Conservation (phyloP, 2,888 invertebrate genomes). For the Callyntrura guangdongensis region DNA sequence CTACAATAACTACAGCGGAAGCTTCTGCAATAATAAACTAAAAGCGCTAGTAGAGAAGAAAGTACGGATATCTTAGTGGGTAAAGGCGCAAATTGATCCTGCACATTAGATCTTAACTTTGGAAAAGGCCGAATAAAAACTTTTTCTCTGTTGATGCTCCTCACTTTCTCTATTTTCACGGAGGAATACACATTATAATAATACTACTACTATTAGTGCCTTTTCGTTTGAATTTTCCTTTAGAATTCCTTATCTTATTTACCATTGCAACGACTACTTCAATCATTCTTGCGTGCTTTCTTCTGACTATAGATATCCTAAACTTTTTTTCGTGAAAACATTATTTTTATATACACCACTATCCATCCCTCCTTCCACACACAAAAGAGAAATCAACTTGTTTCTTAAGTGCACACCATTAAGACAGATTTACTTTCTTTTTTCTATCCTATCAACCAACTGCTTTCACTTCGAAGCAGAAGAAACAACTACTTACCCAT, state of each 20-base stretch:
- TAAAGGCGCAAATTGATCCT: constrained; percentile 80
- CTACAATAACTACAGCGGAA: constrained; percentile 40
- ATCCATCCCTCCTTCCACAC: constrained; percentile 19
- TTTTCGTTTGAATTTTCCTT: constrained; percentile 28
- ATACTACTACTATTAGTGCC: constrained; percentile 34
- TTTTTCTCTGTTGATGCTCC: constrained; percentile 24
- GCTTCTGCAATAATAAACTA: constrained; percentile 28
- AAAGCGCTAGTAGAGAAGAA: constrained; percentile 43
- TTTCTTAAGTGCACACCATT: constrained; percentile 66
- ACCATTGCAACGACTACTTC: constrained; percentile 43
- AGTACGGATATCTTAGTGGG: constrained; percentile 62
- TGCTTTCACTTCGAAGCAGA: constrained; percentile 26
- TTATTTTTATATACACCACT: constrained; percentile 30
- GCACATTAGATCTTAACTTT: constrained; percentile 79
- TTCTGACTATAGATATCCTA: not conserved
- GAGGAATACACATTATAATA: constrained; percentile 50
- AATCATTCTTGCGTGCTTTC: constrained; percentile 34
- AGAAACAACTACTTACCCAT: constrained; percentile 42
- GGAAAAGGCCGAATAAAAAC: constrained; percentile 66
- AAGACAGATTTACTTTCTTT: constrained; percentile 51
- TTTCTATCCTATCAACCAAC: constrained; percentile 17
- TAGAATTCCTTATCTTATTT: constrained; percentile 53
- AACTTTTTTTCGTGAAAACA: constrained; percentile 21
- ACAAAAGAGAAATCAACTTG: constrained; percentile 57
- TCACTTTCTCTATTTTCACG: constrained; percentile 37